Base-by-base conservation (phyloP, 1,140 invertebrate genomes). In the Conus betulinus region DNA sequence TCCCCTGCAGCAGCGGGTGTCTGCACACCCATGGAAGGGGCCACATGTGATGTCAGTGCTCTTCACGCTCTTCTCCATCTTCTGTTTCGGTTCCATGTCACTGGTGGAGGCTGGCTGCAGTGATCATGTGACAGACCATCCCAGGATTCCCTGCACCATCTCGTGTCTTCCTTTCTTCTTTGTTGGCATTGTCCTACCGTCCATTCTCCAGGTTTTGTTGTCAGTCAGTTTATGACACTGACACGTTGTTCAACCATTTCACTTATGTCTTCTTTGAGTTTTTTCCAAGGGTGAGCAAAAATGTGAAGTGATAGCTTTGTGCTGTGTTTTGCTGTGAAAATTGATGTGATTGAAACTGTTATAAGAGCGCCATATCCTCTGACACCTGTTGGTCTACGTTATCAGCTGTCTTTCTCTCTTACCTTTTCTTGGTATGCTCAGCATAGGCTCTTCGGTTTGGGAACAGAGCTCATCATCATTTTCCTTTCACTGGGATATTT, bases 81-180 rank as follows among this genome's bases (percentile, higher is more conserved):
- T 53, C 27, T 23, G 25, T 78, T 78, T 53, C 79, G 27, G 6
- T 81, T 23, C 23, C 79, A 39, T 10, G 17, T 81, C 79, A 81
- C 6, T 15, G 39, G 13, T 17, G 5, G 23, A 81, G 39, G 79
- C 79, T 81, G 39, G 13, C 23, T 15, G 27, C 76, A n/a, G 13
- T 53, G 79, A 81, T 53, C 79, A 81, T 81, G 79, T 81, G 52
- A 81, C 39, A 81, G 39, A 20, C 6, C 51, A 51, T 15, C 79
- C 25, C 25, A 39, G 11, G 25, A 17, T 39, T 78, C 53, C 51
- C 23, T 20, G 20, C 11, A 23, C 67, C 67, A 71, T 20, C 67
- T 71, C 15, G 57, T 60, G 57, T 11, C 57, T 15, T 60, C 57
- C 57, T 71, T 71, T 71, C 20, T 71, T 71, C 67, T n/a, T 13